phyloP scores from a whole-genome alignment of 2,797 vertebrate species.

The Acomys russatus region DNA sequence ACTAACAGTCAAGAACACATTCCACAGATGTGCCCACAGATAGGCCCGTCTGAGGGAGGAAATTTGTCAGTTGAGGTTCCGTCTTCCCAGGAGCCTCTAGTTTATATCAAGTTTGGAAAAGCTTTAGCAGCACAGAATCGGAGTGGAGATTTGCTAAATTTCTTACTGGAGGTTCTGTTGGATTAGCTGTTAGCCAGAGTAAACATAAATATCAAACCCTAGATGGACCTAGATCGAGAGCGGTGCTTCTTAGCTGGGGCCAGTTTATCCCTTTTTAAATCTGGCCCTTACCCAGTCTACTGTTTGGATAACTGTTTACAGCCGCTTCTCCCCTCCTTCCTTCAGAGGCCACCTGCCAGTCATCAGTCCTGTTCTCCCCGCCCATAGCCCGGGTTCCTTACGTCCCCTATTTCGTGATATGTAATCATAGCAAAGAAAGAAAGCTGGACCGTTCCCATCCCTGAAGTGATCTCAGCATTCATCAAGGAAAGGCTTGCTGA shows the following conservation, averaged over 20 bases:
- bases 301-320: background rate
- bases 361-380: background rate
- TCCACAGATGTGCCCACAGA: too few species aligned
- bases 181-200: slow-evolving; percentile 52
- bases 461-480: background rate
- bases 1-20: background rate
- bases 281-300: slow-evolving; percentile 2
- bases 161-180: background rate
- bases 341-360: background rate
- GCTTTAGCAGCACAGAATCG: background rate
- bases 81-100: background rate
- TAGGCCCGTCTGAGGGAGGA: background rate
- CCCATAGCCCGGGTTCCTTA: background rate
- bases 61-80: background rate
- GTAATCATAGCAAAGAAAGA: background rate
- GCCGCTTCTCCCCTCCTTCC: too few species aligned
- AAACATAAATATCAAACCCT: slow-evolving; percentile 19
- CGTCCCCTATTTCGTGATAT: background rate
- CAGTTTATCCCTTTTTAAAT: background rate
- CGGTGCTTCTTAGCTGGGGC: background rate
- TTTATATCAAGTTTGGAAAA: background rate
- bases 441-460: background rate
- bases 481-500: background rate
- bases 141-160: background rate
- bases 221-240: background rate